phyloP scores from a whole-genome alignment of 2,113 vertebrate species.

The Butastur rufipennis region DNA sequence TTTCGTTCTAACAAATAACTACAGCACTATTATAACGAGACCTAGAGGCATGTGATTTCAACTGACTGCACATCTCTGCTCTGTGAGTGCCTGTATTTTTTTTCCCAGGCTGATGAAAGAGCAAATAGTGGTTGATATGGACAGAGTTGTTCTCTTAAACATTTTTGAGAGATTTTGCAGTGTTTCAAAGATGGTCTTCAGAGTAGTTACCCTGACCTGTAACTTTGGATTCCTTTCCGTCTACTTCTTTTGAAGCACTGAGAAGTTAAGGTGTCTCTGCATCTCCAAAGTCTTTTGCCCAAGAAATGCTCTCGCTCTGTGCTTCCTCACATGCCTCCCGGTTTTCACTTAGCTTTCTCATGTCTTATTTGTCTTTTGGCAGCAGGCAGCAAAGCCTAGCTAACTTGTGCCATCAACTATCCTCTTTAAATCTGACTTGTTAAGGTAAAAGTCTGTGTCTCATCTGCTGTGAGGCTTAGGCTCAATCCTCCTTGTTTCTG shows the following conservation, averaged over 20 bases:
- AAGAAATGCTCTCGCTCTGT: background rate
- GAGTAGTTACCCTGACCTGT: background rate
- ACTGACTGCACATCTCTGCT: slow-evolving; percentile 25
- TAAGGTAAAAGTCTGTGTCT: background rate
- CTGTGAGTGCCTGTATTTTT: background rate
- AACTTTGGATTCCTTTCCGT: background rate
- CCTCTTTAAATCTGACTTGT: background rate
- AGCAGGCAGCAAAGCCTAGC: background rate
- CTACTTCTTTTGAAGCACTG: background rate
- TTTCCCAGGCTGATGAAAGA: background rate
- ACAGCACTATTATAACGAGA: slow-evolving; percentile 29
- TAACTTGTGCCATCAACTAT: background rate
- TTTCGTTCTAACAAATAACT: slow-evolving; percentile 45
- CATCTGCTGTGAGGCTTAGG: background rate
- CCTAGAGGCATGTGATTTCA: slow-evolving; percentile 32
- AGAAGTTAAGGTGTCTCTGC: background rate
- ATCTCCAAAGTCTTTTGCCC: background rate
- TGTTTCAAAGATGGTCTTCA: background rate
- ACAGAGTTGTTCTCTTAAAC: background rate
- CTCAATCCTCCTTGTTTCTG: background rate
- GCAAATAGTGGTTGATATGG: background rate
- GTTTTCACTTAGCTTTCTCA: background rate
- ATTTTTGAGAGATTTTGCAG: background rate
- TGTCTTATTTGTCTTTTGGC: background rate
- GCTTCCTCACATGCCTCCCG: background rate